Percentiles rank a stretch among this genome's conserved stretches.
Evolutionary conservation across 1,140 invertebrate species (phyloP).

Genomic region (Bombus confusus): DNA sequence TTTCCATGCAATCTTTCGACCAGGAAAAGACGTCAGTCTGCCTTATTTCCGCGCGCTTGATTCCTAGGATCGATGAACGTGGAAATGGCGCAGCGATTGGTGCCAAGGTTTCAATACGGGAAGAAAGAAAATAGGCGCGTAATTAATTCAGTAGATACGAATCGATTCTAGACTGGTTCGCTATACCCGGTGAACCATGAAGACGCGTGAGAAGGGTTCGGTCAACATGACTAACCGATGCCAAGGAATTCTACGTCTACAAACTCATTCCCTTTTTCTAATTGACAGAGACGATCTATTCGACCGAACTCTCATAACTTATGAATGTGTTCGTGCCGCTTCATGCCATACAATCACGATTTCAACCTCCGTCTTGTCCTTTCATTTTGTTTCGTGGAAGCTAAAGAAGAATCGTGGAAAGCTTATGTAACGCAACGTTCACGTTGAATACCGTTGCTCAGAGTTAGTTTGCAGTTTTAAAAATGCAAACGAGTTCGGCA

Average conservation of each 20-base stretch:
- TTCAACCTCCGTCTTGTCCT: background rate
- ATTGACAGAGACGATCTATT: conserved; percentile 61
- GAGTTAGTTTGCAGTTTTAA: conserved; percentile 37
- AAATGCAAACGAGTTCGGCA: background rate
- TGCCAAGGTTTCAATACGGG: conserved; percentile 56
- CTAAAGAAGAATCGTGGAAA: background rate
- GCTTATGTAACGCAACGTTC: background rate
- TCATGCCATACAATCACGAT: background rate
- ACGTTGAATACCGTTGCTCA: background rate
- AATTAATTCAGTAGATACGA: conserved; percentile 71
- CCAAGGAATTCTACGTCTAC: conserved; percentile 45
- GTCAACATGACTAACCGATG: background rate
- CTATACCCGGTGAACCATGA: conserved; percentile 51
- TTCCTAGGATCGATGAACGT: conserved; percentile 64
- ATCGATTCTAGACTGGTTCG: conserved; percentile 58
- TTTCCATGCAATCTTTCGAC: conserved; percentile 56
- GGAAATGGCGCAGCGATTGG: conserved; percentile 54
- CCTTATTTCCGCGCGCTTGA: conserved; percentile 62
- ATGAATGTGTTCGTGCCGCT: conserved; percentile 60
- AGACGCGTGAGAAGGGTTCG: conserved; percentile 45
- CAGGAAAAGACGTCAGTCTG: conserved; percentile 47
- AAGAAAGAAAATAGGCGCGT: conserved; percentile 68
- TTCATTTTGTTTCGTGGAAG: background rate
- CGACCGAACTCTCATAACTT: conserved; percentile 56
- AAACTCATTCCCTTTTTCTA: conserved; percentile 52